Conservation (phyloP, 1,140 invertebrate species). For the Gryon sp. region DNA sequence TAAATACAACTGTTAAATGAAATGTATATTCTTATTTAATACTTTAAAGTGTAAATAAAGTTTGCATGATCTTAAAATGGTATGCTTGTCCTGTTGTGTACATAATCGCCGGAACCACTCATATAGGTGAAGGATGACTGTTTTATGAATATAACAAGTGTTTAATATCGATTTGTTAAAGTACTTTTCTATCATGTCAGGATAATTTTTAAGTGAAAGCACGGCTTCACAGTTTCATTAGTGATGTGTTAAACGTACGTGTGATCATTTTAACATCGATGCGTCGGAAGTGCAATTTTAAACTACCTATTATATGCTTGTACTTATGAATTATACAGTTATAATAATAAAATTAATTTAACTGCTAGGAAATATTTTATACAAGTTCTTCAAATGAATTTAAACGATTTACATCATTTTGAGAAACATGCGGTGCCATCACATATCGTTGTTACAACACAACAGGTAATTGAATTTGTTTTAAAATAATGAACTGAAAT, state of each 20-base stretch:
- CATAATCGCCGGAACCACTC: constrained; percentile 21
- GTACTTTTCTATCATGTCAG: constrained; percentile 24
- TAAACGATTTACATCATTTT: constrained; percentile 13
- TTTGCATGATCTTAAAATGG: constrained; percentile 17
- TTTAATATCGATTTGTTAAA: constrained; percentile 55
- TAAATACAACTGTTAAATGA: too few relatives aligned
- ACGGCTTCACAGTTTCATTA: constrained; percentile 33
- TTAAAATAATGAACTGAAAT: too few relatives aligned
- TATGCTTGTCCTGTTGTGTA: constrained; percentile 20
- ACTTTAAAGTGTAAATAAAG: constrained; percentile 19
- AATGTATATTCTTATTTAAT: too few relatives aligned
- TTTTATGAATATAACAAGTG: constrained; percentile 49
- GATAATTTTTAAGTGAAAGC: constrained; percentile 32
- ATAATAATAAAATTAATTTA: too few relatives aligned
- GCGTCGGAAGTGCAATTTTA: too few relatives aligned
- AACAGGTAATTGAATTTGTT: constrained; percentile 57
- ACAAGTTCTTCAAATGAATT: constrained; percentile 15
- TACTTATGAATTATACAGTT: too few relatives aligned
- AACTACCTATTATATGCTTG: too few relatives aligned
- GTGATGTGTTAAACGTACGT: constrained; percentile 7
- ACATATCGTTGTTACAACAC: constrained; percentile 67
- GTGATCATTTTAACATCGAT: too few relatives aligned
- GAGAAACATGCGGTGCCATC: constrained; percentile 44
- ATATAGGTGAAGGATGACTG: constrained; percentile 47
- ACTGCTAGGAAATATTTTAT: too few relatives aligned